These are phyloP conservation scores for Cirrhinus mrigala DNA, from an alignment of 2,797 vertebrate genomes.

Conservation along the genomic window DNA sequence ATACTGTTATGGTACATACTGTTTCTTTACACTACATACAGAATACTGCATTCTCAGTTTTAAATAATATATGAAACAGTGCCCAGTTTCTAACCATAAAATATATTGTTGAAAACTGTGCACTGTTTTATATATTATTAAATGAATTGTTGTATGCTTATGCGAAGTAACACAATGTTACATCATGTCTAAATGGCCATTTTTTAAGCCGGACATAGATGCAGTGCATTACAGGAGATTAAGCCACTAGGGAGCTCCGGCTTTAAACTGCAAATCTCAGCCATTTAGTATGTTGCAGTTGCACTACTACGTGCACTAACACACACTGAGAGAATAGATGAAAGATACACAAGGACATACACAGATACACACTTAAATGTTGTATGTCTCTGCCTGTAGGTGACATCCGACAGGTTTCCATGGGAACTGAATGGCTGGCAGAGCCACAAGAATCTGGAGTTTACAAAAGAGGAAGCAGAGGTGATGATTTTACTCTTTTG, in stretches of 20 bases:
- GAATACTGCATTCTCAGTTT: not conserved
- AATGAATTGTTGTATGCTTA: not conserved
- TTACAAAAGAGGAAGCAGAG: constrained; percentile 90
- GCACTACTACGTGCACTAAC: constrained; percentile 1
- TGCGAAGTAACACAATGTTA: not conserved
- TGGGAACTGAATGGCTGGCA: constrained; percentile 88
- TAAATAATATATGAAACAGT: constrained; percentile 17
- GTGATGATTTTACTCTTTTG: constrained; percentile 72
- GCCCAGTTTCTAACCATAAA: not conserved
- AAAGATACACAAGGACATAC: constrained; percentile 51
- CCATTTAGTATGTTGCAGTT: constrained; percentile 14
- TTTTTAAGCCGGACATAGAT: constrained; percentile 9
- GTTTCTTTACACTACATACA: not conserved
- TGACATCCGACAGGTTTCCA: constrained; percentile 90
- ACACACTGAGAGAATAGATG: constrained; percentile 7
- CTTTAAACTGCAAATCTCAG: constrained; percentile 32
- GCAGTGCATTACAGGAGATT: constrained; percentile 22
- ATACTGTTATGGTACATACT: not conserved
- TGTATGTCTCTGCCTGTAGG: constrained; percentile 79
- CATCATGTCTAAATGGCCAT: not conserved
- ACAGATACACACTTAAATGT: constrained; percentile 66
- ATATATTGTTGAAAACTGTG: not conserved
- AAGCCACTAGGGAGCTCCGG: not conserved
- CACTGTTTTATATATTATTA: constrained; percentile 4
- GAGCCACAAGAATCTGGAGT: constrained; percentile 88